Evolutionary conservation across 2,888 invertebrate species (phyloP), one percentile per base, ranked within the genome.

Genomic region (Tryphoninae sp.): DNA sequence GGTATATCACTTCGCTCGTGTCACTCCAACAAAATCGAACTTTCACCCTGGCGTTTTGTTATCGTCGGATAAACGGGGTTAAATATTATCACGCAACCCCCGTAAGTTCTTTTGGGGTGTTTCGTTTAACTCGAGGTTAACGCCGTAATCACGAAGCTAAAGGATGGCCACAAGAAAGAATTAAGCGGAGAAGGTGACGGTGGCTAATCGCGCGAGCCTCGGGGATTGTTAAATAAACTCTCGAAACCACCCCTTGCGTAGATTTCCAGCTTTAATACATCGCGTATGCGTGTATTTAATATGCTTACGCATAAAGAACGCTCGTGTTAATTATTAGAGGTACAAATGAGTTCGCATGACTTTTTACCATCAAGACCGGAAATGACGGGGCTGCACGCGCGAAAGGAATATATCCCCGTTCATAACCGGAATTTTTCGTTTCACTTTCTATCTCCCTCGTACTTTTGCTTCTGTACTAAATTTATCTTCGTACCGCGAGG

Each of bases 251-350:
- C 45, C 45, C 45, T 55, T 55, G 8, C 22, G 8, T 45, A 45
- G 19, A 55, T 55, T 55, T 19, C 19, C 40, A 59, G 55, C 45
- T 58, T 67, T 61, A 67, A 71, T 67, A 67, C 40, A 49, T 78
- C 53, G 16, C 9, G 19, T 55, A 55, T 19, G 19, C 19, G 19
- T 19, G 19, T 19, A 55, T 9, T 16, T 55, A 19, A 55, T 55
- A 55, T 16, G n/a, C 16, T 16, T 55, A 55, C 19, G 19, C 16
- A 19, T 22, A 16, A 42, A 78, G 82, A 80, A 86, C 86, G 88
- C 86, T 88, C 86, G 86, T 88, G 87, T 86, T 89, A 89, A 90
- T 89, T 89, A 90, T 87, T 86, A 83, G 72, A 75, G 80, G 78
- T 83, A 87, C 86, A 87, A 88, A 89, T 88, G 88, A 86, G 86